Evolutionary conservation across 2,888 invertebrate genomes (phyloP).

Genomic region (Drosophila emarginata): DNA sequence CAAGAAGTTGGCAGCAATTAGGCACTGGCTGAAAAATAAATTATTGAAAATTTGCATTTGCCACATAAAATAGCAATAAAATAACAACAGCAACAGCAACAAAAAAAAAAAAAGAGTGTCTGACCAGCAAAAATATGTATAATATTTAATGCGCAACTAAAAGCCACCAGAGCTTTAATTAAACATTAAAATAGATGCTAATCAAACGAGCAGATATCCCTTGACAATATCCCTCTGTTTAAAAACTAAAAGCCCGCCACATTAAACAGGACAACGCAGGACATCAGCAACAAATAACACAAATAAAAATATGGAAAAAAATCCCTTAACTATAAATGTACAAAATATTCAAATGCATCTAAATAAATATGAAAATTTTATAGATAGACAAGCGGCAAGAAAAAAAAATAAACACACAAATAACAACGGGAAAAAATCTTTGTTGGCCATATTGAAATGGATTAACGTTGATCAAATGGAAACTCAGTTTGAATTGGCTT

Average conservation of each 20-base stretch:
- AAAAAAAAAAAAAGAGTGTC: neutral
- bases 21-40: conserved; percentile 55
- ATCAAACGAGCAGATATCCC: conserved; percentile 61
- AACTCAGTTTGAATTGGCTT: conserved; percentile 19
- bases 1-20: conserved; percentile 74
- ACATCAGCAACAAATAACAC: conserved; percentile 5
- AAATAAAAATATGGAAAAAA: conserved; percentile 40
- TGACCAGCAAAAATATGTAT: conserved; percentile 20
- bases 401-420: conserved; percentile 25
- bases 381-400: conserved; percentile 45
- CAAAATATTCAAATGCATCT: conserved; percentile 72
- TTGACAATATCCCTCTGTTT: conserved; percentile 46
- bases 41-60: conserved; percentile 67
- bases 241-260: conserved; percentile 59
- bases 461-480: conserved; percentile 69
- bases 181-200: conserved; percentile 74
- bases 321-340: conserved; percentile 51
- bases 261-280: conserved; percentile 46
- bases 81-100: conserved; percentile 13
- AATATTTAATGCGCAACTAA: conserved; percentile 47
- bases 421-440: conserved; percentile 37
- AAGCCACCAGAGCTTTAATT: conserved; percentile 68
- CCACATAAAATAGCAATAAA: conserved; percentile 58
- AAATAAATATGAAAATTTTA: conserved; percentile 73
- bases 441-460: conserved; percentile 62